These are phyloP conservation scores for Mythimna ferrago DNA, from an alignment of 2,888 invertebrate genomes.

Conservation along the genomic window DNA sequence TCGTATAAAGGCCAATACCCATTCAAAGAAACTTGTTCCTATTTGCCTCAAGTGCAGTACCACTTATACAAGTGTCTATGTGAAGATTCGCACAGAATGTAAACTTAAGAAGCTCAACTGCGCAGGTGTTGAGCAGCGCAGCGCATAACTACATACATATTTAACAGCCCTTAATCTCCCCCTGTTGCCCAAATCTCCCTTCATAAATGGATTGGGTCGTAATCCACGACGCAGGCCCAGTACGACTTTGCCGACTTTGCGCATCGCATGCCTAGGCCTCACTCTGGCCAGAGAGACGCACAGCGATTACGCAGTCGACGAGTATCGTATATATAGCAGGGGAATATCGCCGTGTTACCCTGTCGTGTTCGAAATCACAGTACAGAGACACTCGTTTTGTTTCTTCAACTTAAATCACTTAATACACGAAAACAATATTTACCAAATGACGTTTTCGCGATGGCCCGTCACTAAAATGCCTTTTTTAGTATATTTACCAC, in stretches of 20 bases:
- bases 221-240: conserved; percentile 33
- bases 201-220: not conserved
- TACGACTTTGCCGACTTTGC: conserved; percentile 23
- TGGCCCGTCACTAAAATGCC: conserved; percentile 4
- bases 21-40: not conserved
- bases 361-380: conserved; percentile 25
- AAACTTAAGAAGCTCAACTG: not conserved
- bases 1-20: not conserved
- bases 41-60: not conserved
- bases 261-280: conserved; percentile 8
- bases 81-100: not conserved
- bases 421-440: conserved; percentile 15
- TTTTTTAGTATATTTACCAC: not conserved
- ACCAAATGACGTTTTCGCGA: conserved; percentile 10
- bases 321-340: conserved; percentile 21
- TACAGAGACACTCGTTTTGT: not conserved
- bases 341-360: not conserved
- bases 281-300: conserved; percentile 33
- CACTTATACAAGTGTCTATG: not conserved
- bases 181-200: not conserved
- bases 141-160: not conserved
- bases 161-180: not conserved
- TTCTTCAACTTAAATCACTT: not conserved
- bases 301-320: conserved; percentile 34
- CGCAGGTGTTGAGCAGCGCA: not conserved